These are phyloP conservation scores for Nipponacmea schrenckii DNA, from an alignment of 2,888 invertebrate genomes.

Conservation along the genomic window DNA sequence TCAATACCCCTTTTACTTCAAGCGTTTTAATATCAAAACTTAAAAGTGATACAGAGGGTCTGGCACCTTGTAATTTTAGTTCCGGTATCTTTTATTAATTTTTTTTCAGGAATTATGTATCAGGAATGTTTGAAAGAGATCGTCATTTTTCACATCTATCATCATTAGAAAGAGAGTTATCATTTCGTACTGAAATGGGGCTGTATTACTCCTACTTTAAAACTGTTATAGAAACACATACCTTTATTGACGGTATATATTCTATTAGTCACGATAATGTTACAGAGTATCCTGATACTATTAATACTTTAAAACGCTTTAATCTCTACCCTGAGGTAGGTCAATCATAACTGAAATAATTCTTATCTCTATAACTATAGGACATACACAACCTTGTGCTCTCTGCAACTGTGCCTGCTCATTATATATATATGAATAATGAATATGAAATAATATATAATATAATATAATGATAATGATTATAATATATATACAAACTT, in stretches of 20 bases:
- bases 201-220: conserved; percentile 91
- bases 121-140: conserved; percentile 83
- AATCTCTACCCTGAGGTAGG: conserved; percentile 85
- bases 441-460: too few species aligned
- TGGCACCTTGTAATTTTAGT: too few species aligned
- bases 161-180: conserved; percentile 85
- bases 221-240: conserved; percentile 77
- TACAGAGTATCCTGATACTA: conserved; percentile 83
- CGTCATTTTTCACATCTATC: conserved; percentile 86
- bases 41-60: too few species aligned
- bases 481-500: too few species aligned
- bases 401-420: too few species aligned
- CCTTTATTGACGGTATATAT: conserved; percentile 75
- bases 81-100: conserved; percentile 14
- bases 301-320: conserved; percentile 85
- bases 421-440: too few species aligned
- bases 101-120: conserved; percentile 73
- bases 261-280: conserved; percentile 77
- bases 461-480: too few species aligned
- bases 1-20: too few species aligned
- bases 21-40: too few species aligned
- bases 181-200: conserved; percentile 87
- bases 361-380: too few species aligned
- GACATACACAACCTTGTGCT: too few species aligned
- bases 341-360: neutral